Evolutionary conservation across 2,888 invertebrate species (phyloP), one percentile per base, ranked within the genome.

Genomic region (Torymus auratus): DNA sequence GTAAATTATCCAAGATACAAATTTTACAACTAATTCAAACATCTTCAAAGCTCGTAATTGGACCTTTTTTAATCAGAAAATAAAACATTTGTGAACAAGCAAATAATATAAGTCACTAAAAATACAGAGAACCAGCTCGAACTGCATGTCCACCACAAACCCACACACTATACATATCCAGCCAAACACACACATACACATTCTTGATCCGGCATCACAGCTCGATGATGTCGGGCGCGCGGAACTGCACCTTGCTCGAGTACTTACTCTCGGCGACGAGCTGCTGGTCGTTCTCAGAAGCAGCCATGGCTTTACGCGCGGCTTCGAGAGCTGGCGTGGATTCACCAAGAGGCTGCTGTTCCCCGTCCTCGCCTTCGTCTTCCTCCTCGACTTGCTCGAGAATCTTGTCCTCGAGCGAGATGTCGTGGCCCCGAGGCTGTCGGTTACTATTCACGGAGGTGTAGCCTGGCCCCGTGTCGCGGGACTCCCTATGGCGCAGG

Each of bases 181-280:
- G 7, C 41, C 41, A 41, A 4, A 5, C 28, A 10, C 41, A 41
- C 7, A 10, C 41, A 41, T 7, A 10, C 41, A 10, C 7, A 41
- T 41, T 41, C 41, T 41, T 41, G 41, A 41, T 41, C 41, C 41
- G 41, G 5, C 41, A 83, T 88, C 86, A 87, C 84, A 87, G 85
- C 84, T 88, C 86, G 84, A 88, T 88, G 84, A 88, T 87, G 83
- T 87, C 86, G 70, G 88, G 87, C 78, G 86, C 86, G 17, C 88
- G 86, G 83, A 88, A 89, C 83, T 87, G 87, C 84, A 89, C 88
- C 84, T 86, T 86, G 75, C 86, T 87, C 79, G 84, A 86, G 78
- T 86, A 87, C 82, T 88, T 89, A 80, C 85, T 84, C 83, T 88
- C 87, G 62, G 85, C 84, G 67, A 86, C 85, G 71, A 71, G 12